Evolutionary conservation across 2,113 vertebrate species (phyloP).

Genomic region (Cromileptes altivelis): DNA sequence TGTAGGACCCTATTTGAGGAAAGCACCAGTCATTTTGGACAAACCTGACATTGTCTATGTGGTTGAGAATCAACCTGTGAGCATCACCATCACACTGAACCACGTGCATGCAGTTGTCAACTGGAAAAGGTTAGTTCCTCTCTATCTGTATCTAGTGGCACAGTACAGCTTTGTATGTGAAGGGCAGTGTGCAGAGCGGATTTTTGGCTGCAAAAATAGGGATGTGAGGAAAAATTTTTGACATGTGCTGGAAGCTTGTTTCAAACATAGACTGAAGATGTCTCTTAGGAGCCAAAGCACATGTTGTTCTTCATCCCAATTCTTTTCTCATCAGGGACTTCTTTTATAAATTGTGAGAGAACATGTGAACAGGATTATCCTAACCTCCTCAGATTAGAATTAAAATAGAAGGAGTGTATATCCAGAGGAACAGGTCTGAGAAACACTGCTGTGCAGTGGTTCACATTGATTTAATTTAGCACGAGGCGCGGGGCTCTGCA

Average conservation of each 20-base stretch:
- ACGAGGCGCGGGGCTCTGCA: not conserved
- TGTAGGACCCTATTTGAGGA: constrained; percentile 90
- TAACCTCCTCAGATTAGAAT: not conserved
- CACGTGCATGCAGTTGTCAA: constrained; percentile 91
- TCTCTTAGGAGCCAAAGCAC: not conserved
- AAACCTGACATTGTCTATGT: constrained; percentile 91
- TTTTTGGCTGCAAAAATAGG: not conserved
- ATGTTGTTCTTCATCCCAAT: constrained; percentile 7
- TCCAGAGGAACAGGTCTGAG: constrained; percentile 5
- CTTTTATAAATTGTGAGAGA: not conserved
- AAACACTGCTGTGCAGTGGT: constrained; percentile 10
- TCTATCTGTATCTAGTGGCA: not conserved
- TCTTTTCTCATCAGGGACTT: not conserved
- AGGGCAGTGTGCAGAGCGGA: no score
- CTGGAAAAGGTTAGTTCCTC: constrained; percentile 90
- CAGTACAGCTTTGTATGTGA: not conserved
- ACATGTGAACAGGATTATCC: not conserved
- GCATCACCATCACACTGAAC: constrained; percentile 91
- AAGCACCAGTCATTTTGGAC: constrained; percentile 90
- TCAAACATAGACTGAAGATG: not conserved
- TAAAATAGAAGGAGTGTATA: not conserved
- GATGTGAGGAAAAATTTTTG: not conserved
- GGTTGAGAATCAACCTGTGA: constrained; percentile 90
- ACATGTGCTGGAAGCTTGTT: not conserved
- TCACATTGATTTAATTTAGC: constrained; percentile 5